Base-by-base conservation (phyloP, 2,113 vertebrate species). In the Anarhynchus alexandrinus region DNA sequence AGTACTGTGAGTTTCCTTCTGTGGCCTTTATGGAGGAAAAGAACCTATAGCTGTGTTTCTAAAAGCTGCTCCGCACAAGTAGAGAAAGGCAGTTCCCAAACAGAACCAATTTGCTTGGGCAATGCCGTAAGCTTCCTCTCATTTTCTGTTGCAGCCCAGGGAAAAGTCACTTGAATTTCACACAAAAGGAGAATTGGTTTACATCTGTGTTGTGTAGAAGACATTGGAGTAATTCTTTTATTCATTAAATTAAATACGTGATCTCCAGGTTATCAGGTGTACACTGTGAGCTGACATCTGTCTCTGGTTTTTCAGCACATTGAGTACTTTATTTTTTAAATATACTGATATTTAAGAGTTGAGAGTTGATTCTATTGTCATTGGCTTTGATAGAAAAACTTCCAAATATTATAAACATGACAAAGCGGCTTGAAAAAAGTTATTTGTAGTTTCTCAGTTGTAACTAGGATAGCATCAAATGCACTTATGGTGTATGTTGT, bases 81-180 rank as follows among this genome's bases (percentile, higher is more conserved):
- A 70, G 54, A 43, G 29, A 84, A 85, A 62, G 45, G 23, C 8
- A 54, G 32, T n/a, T 86, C 32, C 25, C 61, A 82, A 69, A 52
- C 5, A 83, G 49, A 59, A 77, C 49, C 16, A 18, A 4, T 71
- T 71, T 87, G 8, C 16, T 89, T 0, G 0, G 59, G 11, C 45
- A 66, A 70, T 74, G 30, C 34, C 1, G 0, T 62, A 82, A 82
- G 7, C 12, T 66, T 66, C 45, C 12, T 54, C 47, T 71, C 21
- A 70, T 17, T 69, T 90, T 86, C 71, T n/a, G 9, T 15, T 73
- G 38, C 51, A 88, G 9, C 27, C 8, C 17, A 38, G 13, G 22
- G 25, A 93, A 77, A 79, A 47, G 17, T 55, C 22, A 81, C 13
- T 38, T 58, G 38, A 67, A 74, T 81, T 81, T 86, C 72, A 92